Conservation (phyloP, 92 coral and sea anemone genomes). For the Meandrina meandrites region DNA sequence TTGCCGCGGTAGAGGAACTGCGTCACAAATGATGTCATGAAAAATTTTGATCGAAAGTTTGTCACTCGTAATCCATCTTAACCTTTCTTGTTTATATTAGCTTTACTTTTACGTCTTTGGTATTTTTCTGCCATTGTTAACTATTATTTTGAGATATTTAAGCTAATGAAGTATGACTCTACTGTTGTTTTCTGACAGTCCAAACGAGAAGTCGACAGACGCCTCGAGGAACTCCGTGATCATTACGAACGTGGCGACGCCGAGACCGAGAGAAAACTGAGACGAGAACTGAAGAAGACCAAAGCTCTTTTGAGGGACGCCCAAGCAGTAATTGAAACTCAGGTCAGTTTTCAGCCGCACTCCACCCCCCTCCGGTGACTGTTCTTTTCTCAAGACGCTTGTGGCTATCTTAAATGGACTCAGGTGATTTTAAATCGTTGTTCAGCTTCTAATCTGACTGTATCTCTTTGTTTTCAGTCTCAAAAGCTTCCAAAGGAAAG, state of each 20-base stretch:
- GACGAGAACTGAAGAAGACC: slow-evolving; percentile 92
- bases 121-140: background rate
- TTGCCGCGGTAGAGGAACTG: background rate
- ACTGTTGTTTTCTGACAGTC: slow-evolving; percentile 47
- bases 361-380: background rate
- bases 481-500: slow-evolving; percentile 81
- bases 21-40: background rate
- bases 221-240: slow-evolving; percentile 90
- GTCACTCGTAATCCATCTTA: background rate
- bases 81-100: background rate
- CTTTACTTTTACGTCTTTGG: background rate
- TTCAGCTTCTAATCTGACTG: background rate
- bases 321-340: slow-evolving; percentile 85
- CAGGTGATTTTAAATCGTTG: background rate
- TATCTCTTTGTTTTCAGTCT: slow-evolving; percentile 37
- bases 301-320: slow-evolving; percentile 95
- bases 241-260: slow-evolving; percentile 79
- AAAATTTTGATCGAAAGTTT: too few species aligned
- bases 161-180: background rate
- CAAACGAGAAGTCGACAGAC: slow-evolving; percentile 86
- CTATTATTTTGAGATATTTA: background rate
- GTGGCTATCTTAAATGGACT: background rate
- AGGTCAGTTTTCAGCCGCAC: slow-evolving; percentile 49
- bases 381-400: background rate
- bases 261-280: slow-evolving; percentile 76